Evolutionary conservation across 1,140 invertebrate species (phyloP), one percentile per base, ranked within the genome.

Genomic region (Drosophila pectinifera): DNA sequence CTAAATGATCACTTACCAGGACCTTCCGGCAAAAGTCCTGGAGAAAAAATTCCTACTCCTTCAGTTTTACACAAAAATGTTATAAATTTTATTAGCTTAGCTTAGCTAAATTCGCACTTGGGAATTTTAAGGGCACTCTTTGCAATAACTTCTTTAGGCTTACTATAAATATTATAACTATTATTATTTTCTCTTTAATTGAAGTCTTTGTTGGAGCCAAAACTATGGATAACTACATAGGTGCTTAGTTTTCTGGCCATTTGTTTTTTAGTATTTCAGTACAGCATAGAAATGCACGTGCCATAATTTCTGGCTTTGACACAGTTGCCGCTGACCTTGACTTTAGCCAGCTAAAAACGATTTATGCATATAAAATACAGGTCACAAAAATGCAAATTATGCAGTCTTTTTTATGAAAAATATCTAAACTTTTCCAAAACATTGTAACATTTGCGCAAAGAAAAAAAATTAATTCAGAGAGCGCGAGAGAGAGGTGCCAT

Each of bases 401-500:
- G 49, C 31, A 53, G 31, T 53, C n/a, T 36, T 13, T 6, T 20
- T 10, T 51, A 20, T 34, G 1, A 16, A 34, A 34, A 31, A 51
- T 20, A 7, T 14, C 14, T 14, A 22, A 48, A 36, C 18, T 53
- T 53, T 36, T 53, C 18, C 5, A 53, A 53, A 53, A 70, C 45
- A 70, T 49, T 73, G 67, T 73, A 61, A 31, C 38, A 73, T 5
- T 36, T 13, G 16, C 46, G 6, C 7, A 49, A n/a, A 2, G 10
- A 18, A n/a, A 64, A 14, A 76, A 36, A 28, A 34, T 28, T 43
- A 24, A 36, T 26, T 49, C n/a, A 61, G 34, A 55, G 31, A 74
- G 45, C 26, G 4, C 36, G 31, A 53, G n/a, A 46, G 57, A 38
- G 61, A 63, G 53, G 39, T 85, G 80, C 80, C 81, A 83, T 83